Evolutionary conservation across 2,888 invertebrate genomes (phyloP).

Genomic region (Monoplex corrugatus): DNA sequence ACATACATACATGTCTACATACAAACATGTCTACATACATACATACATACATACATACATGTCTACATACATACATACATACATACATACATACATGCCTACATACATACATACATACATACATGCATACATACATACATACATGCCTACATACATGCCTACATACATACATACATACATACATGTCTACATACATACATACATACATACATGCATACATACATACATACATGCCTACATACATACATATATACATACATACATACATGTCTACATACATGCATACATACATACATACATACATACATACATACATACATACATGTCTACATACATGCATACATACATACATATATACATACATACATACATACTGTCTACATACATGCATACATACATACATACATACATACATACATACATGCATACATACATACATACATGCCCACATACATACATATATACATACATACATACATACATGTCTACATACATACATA

Average conservation of each 20-base stretch:
- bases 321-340: too few relatives aligned
- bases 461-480: background rate
- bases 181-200: too few relatives aligned
- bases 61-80: background rate
- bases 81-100: too few relatives aligned
- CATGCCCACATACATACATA: background rate
- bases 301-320: too few relatives aligned
- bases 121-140: background rate
- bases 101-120: background rate
- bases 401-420: background rate
- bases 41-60: background rate
- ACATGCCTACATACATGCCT: background rate
- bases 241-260: background rate
- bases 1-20: conserved; percentile 15
- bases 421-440: background rate
- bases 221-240: background rate
- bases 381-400: background rate
- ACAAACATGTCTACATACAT: background rate
- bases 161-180: too few relatives aligned
- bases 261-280: too few relatives aligned
- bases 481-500: background rate
- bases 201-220: background rate
- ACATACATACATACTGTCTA: too few relatives aligned
- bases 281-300: too few relatives aligned
- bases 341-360: background rate